Conservation (phyloP, 2,113 vertebrate genomes). For the Prinia subflava region DNA sequence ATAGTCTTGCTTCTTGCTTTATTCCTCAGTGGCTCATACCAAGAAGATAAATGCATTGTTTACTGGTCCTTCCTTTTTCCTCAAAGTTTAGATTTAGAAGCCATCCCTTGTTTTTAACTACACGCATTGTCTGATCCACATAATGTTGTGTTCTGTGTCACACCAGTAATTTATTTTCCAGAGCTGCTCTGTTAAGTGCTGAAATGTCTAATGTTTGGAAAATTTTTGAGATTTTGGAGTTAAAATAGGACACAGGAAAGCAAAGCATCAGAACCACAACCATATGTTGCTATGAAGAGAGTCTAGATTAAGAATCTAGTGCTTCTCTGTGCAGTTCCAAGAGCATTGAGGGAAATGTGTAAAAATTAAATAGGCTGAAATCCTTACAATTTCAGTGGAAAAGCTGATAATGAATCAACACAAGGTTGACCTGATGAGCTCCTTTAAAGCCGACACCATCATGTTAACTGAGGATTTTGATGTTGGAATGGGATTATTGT, state of each 20-base stretch:
- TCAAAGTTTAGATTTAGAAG: not conserved
- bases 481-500: not conserved
- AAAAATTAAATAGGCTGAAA: not conserved
- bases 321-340: not conserved
- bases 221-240: not conserved
- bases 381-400: not conserved
- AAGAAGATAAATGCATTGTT: not conserved
- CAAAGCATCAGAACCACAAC: not conserved
- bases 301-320: not conserved
- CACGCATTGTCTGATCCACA: not conserved
- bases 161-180: not conserved
- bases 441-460: not conserved
- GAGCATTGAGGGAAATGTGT: not conserved
- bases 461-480: not conserved
- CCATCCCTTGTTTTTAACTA: not conserved
- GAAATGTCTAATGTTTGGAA: not conserved
- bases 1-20: not conserved
- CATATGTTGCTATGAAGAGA: not conserved
- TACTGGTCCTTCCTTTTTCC: not conserved
- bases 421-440: not conserved
- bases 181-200: not conserved
- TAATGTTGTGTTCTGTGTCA: not conserved
- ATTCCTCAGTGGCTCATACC: not conserved
- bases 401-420: not conserved
- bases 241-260: not conserved